Evolutionary conservation across 2,888 invertebrate genomes (phyloP).

Genomic region (Nesidiocoris tenuis): DNA sequence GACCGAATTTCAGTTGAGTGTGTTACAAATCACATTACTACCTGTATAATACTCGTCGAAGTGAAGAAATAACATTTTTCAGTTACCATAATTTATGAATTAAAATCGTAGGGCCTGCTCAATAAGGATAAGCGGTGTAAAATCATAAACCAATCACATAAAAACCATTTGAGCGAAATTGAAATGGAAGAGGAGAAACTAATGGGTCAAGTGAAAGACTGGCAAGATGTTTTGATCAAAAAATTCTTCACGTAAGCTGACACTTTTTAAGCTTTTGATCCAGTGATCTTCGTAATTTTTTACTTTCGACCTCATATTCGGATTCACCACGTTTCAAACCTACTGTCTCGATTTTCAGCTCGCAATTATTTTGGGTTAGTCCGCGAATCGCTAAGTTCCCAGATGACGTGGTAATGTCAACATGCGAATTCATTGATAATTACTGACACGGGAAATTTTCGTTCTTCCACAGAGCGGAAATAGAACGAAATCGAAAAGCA

Average conservation of each 20-base stretch:
- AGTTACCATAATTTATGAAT: background rate
- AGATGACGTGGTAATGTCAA: too few relatives aligned
- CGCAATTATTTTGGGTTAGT: too few relatives aligned
- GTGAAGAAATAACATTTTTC: background rate
- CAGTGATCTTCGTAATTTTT: background rate
- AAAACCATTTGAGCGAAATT: constrained; percentile 25
- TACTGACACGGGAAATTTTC: too few relatives aligned
- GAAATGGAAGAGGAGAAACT: constrained; percentile 34
- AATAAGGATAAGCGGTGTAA: constrained; percentile 22
- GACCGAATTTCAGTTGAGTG: background rate
- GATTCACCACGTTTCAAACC: background rate
- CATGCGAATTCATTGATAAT: too few relatives aligned
- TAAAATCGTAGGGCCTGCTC: constrained; percentile 13
- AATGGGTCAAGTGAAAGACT: constrained; percentile 1
- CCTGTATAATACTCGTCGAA: background rate
- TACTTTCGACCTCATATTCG: background rate
- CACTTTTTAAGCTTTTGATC: too few relatives aligned
- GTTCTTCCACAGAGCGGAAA: constrained; percentile 34
- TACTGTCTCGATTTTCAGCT: too few relatives aligned
- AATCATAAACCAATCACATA: constrained; percentile 17
- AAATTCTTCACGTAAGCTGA: constrained; percentile 13
- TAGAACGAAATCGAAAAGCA: constrained; percentile 33
- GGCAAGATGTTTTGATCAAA: constrained; percentile 14
- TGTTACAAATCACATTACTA: background rate
- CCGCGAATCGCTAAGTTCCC: too few relatives aligned